Percentiles rank a stretch among this genome's conserved stretches.
These are phyloP conservation scores for Aplochiton taeniatus DNA, from an alignment of 2,797 vertebrate genomes.

Conservation along the genomic window DNA sequence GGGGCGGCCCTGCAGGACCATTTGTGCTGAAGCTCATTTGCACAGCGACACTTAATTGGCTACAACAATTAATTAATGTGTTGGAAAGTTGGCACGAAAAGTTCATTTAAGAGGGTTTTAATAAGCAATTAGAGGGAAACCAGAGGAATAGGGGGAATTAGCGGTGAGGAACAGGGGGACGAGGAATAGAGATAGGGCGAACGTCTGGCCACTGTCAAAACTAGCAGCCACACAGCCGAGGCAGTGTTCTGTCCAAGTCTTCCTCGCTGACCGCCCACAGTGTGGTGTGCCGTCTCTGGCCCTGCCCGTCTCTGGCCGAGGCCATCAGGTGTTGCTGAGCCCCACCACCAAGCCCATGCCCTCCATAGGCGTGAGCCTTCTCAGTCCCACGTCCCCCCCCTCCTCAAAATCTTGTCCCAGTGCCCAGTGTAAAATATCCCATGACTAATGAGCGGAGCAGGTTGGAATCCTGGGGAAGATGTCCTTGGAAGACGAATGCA, in stretches of 20 bases:
- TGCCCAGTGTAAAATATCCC: constrained; percentile 82
- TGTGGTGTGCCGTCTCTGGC: constrained; percentile 28
- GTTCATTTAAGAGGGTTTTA: constrained; percentile 85
- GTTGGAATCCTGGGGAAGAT: constrained; percentile 87
- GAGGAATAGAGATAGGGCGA: constrained; percentile 37
- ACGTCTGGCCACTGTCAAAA: constrained; percentile 43
- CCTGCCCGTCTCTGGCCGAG: no score
- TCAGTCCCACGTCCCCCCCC: constrained; percentile 16
- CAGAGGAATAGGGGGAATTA: constrained; percentile 71
- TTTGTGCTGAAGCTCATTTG: constrained; percentile 97
- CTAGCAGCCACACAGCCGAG: no score
- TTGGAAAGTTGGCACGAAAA: constrained; percentile 98
- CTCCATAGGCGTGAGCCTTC: no score
- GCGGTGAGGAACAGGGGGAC: constrained; percentile 62
- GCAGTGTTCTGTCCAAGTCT: not conserved
- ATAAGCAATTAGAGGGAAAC: constrained; percentile 80
- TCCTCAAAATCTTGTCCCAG: constrained; percentile 54
- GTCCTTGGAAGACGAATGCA: constrained; percentile 89
- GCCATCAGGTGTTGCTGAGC: no score
- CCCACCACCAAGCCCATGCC: no score
- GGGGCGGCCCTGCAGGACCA: constrained; percentile 41
- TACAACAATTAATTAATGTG: constrained; percentile 99
- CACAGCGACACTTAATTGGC: constrained; percentile 98
- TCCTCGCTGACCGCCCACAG: constrained; percentile 45
- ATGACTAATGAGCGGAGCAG: constrained; percentile 85